A percentile compares a stretch with the other conserved stretches of the same genome.
These are phyloP conservation scores for Solea senegalensis DNA, from an alignment of 2,113 vertebrate species.

Conservation along the genomic window DNA sequence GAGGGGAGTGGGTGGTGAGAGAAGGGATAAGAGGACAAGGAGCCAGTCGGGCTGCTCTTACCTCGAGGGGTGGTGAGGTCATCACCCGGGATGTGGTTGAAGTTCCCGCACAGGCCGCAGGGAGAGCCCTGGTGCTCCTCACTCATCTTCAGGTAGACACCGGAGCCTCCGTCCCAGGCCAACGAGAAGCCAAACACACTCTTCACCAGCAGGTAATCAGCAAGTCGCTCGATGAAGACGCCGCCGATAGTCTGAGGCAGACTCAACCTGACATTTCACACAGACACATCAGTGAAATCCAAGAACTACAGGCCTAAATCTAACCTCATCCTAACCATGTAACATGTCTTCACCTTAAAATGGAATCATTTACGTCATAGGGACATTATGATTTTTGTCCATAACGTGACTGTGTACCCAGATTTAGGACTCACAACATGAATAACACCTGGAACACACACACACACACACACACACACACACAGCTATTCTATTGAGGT, in stretches of 20 bases:
- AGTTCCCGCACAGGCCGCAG: conserved; percentile 96
- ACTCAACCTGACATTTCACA: conserved; percentile 79
- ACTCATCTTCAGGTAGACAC: conserved; percentile 94
- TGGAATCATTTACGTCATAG: too few species aligned
- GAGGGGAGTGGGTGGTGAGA: conserved; percentile 70
- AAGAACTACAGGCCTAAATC: too few species aligned
- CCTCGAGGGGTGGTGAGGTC: conserved; percentile 89
- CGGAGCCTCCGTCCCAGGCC: conserved; percentile 96
- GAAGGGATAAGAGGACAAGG: conserved; percentile 63
- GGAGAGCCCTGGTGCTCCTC: conserved; percentile 90
- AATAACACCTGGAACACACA: too few species aligned
- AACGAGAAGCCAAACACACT: conserved; percentile 97
- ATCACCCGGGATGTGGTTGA: conserved; percentile 91
- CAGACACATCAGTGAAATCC: conserved; percentile 17
- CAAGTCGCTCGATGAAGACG: conserved; percentile 92
- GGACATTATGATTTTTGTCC: too few species aligned
- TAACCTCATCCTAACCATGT: too few species aligned
- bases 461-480: too few species aligned
- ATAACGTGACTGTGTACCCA: too few species aligned
- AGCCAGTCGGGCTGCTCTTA: conserved; percentile 76
- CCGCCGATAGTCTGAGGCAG: conserved; percentile 91
- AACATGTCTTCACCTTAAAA: too few species aligned
- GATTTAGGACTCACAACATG: too few species aligned
- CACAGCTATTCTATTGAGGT: too few species aligned
- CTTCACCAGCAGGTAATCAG: conserved; percentile 97